These are phyloP conservation scores for Athene cunicularia DNA, from an alignment of 2,113 vertebrate genomes.

Conservation along the genomic window DNA sequence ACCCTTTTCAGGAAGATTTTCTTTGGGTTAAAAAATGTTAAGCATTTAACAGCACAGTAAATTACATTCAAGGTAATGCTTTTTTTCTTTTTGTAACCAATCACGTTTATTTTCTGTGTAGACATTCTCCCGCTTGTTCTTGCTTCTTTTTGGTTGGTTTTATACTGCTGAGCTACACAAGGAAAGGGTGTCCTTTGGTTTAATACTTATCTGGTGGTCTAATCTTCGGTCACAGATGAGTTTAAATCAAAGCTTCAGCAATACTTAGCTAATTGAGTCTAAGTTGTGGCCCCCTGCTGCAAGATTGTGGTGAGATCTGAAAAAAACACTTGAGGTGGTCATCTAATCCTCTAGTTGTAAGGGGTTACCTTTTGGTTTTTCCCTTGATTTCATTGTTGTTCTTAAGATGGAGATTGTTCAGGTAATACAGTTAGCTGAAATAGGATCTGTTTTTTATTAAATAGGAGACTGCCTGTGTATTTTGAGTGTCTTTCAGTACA, in stretches of 20 bases:
- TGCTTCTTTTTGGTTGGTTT: background rate
- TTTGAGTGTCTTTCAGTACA: background rate
- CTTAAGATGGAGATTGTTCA: background rate
- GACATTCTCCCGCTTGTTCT: background rate
- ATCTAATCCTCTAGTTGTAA: background rate
- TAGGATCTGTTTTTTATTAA: constrained; percentile 27
- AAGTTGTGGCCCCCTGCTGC: background rate
- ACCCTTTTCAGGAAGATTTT: background rate
- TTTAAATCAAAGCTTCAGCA: constrained; percentile 17
- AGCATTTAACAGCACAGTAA: background rate
- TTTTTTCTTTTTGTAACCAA: background rate
- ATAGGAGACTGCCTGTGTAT: background rate
- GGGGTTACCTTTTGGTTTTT: background rate
- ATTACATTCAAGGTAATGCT: background rate
- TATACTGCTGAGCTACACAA: background rate
- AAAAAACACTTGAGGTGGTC: background rate
- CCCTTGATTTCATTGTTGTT: background rate
- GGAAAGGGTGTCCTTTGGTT: background rate
- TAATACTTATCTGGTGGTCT: constrained; percentile 6
- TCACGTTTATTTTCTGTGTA: background rate
- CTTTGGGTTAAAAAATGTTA: background rate
- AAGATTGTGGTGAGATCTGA: background rate
- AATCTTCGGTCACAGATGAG: background rate
- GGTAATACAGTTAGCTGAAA: constrained; percentile 14
- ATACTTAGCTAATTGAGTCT: constrained; percentile 8